phyloP scores from a whole-genome alignment of 2,888 invertebrate genomes.

The Chironomus tentans region DNA sequence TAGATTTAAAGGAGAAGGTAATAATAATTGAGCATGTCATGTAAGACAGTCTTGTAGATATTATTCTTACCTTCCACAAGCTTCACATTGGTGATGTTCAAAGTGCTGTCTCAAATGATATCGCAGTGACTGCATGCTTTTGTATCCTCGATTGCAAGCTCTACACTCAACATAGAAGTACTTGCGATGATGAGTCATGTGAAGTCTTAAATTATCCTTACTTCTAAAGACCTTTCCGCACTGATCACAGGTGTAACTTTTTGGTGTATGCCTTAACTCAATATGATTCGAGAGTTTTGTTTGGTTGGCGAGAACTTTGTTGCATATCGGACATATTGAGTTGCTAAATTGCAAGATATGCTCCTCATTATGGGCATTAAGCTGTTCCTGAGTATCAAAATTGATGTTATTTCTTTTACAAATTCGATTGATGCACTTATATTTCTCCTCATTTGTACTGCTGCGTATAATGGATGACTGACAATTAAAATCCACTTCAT shows the following conservation, averaged over 20 bases:
- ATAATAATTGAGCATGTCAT: too few species aligned
- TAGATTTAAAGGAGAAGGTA: too few species aligned
- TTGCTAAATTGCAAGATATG: background rate
- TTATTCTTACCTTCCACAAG: background rate
- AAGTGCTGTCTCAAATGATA: conserved; percentile 14
- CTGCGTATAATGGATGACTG: background rate
- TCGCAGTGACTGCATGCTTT: conserved; percentile 12
- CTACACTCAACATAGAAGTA: conserved; percentile 13
- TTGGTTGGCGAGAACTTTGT: background rate
- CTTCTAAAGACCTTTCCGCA: conserved; percentile 25
- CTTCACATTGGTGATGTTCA: conserved; percentile 20
- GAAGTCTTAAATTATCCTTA: conserved; percentile 26
- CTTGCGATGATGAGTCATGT: conserved; percentile 19
- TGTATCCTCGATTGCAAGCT: conserved; percentile 9
- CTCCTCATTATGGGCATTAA: background rate
- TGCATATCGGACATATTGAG: conserved; percentile 10
- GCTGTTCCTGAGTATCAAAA: background rate
- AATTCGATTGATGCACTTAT: background rate
- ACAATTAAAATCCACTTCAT: background rate
- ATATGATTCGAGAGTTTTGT: background rate
- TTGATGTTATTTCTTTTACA: background rate
- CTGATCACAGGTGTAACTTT: conserved; percentile 9
- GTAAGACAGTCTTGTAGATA: too few species aligned
- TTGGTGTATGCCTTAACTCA: background rate
- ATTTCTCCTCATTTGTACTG: background rate